Evolutionary conservation across 2,797 vertebrate genomes (phyloP), one percentile per base, ranked within the genome.

Genomic region (Sebastes glaucus): DNA sequence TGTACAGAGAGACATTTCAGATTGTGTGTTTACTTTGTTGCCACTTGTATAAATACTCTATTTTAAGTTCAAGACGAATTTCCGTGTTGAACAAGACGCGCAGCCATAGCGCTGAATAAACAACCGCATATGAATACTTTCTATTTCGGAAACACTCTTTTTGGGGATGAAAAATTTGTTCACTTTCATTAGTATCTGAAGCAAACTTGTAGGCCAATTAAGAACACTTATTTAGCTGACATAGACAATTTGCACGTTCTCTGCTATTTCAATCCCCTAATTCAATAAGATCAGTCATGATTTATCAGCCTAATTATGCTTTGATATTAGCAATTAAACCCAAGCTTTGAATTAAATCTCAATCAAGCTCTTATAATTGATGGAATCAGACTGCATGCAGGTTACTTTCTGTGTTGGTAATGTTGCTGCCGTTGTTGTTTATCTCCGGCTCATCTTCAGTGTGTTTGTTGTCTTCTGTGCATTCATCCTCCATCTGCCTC

Each of bases 281-380:
- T 96, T 96, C 94, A 96, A 95, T 96, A 94, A 96, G 94, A 96
- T 95, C 95, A 94, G 93, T 94, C 92, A 92, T 94, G 95, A 96
- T 96, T 96, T 96, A 96, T 96, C 94, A 95, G 90, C 91, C 90
- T 96, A 95, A 96, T 96, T 95, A 94, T 91, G 86, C 94, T 95
- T 95, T 95, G 95, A 96, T 96, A 96, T 96, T 96, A 96, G 94
- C 95, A 96, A 96, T 96, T 96, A 96, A 95, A 95, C 91, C 94
- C 91, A 88, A 93, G 94, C 93, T 96, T 94, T 94, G 95, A 95
- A 96, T 96, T 95, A 95, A 95, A 95, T 95, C 93, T 95, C 94
- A 96, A 95, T 96, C 94, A 95, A 88, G 91, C 89, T 91, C 93
- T 94, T 92, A 75, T 94, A 95, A 96, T 96, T 95, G 95, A 96